These are phyloP conservation scores for Cherax destructor DNA, from an alignment of 1,140 invertebrate genomes.

Conservation along the genomic window DNA sequence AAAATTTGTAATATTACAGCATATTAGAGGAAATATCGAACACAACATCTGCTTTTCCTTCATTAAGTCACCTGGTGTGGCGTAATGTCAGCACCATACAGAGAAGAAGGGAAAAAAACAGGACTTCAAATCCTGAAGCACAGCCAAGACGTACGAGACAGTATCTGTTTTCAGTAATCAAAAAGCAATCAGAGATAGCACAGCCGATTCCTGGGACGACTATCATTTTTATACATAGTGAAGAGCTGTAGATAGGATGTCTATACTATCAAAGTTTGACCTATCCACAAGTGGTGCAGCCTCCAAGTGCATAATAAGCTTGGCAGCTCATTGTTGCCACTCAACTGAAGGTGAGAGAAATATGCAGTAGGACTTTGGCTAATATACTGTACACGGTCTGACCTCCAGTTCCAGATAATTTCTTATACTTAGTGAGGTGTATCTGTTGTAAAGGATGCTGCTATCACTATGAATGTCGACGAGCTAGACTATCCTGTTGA, in stretches of 20 bases:
- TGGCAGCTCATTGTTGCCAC: not conserved
- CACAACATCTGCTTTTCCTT: conserved; percentile 39
- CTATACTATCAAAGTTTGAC: not conserved
- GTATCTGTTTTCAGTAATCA: conserved; percentile 32
- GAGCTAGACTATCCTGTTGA: no score
- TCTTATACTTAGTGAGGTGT: no score
- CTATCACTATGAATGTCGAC: no score
- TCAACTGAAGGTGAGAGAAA: not conserved
- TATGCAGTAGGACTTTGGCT: conserved; percentile 12
- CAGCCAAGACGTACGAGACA: conserved; percentile 28
- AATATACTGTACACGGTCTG: not conserved
- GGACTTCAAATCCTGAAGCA: conserved; percentile 38
- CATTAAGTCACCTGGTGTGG: conserved; percentile 17
- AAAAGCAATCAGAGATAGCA: conserved; percentile 23
- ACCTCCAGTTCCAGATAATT: conserved; percentile 20
- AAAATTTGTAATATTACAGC: conserved; percentile 41
- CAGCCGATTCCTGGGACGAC: conserved; percentile 16
- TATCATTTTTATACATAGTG: conserved; percentile 39
- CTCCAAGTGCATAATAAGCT: conserved; percentile 24
- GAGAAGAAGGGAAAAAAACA: conserved; percentile 5
- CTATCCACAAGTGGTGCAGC: conserved; percentile 29
- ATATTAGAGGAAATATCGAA: conserved; percentile 18
- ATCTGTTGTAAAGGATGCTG: no score
- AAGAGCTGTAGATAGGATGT: conserved; percentile 30
- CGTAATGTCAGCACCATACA: conserved; percentile 43